Evolutionary conservation across 2,888 invertebrate genomes (phyloP).

Genomic region (Drosophila cognata): DNA sequence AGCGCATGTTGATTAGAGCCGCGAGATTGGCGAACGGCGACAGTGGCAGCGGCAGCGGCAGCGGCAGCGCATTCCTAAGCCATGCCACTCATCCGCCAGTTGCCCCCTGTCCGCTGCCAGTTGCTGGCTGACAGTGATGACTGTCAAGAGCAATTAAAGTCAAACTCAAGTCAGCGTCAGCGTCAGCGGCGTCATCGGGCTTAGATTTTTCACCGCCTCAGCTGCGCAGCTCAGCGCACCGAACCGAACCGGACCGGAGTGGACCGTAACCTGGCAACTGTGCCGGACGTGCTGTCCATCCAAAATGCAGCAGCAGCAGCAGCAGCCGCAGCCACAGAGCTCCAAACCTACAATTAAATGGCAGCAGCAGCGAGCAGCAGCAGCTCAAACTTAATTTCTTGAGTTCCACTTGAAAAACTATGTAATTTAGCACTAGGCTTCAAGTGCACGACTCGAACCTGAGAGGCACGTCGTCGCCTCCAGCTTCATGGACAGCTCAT

Average conservation of each 20-base stretch:
- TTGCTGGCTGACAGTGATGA: conserved; percentile 76
- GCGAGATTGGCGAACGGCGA: conserved; percentile 73
- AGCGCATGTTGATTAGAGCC: conserved; percentile 79
- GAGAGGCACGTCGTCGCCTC: conserved; percentile 58
- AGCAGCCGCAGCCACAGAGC: conserved; percentile 46
- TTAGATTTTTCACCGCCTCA: conserved; percentile 79
- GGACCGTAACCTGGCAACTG: conserved; percentile 31
- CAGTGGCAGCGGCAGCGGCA: conserved; percentile 14
- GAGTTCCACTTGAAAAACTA: conserved; percentile 81
- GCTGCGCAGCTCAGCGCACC: conserved; percentile 62
- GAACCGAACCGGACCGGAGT: conserved; percentile 24
- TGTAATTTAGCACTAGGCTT: conserved; percentile 79
- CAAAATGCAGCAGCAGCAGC: conserved; percentile 58
- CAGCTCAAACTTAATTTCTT: conserved; percentile 79
- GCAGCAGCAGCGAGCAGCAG: conserved; percentile 51
- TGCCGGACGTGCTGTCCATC: conserved; percentile 75
- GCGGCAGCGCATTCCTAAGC: conserved; percentile 47
- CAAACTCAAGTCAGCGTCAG: conserved; percentile 76
- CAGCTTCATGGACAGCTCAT: conserved; percentile 70
- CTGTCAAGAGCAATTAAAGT: conserved; percentile 84
- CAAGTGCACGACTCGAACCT: conserved; percentile 54
- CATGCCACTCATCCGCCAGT: conserved; percentile 37
- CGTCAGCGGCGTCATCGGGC: conserved; percentile 53
- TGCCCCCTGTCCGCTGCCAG: conserved; percentile 2
- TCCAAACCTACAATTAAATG: conserved; percentile 77